Base-by-base conservation (phyloP, 2,113 vertebrate genomes). In the Psophia crepitans region DNA sequence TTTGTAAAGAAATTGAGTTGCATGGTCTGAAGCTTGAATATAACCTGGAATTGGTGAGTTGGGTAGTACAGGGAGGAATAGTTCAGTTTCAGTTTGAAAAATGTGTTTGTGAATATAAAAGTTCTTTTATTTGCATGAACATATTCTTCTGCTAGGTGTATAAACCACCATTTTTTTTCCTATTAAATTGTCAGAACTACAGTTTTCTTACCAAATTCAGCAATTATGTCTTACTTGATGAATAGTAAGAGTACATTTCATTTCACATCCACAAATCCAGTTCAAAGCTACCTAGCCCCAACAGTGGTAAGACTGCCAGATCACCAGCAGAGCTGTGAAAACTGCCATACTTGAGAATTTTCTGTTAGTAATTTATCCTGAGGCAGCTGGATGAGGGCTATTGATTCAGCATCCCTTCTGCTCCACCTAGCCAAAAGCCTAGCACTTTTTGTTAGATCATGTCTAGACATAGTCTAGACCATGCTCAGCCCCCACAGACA, bases 401-500 rank as follows among this genome's bases (percentile, higher is more conserved):
- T 21, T 89, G 64, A 91, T 66, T 91, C 87, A 82, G 64, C 35
- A 84, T 78, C 84, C 21, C 32, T 92, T n/a, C 64, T 87, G 24
- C 22, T 87, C 77, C 91, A 93, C 81, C 79, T 65, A 70, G 91
- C 84, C 87, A 93, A 91, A 95, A 78, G 30, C n/a, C 33, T 70
- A 78, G 87, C 41, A 70, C 28, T 89, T 77, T 69, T 84, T 74
- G 56, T 96, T 95, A 96, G 77, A 87, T 95, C 87, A 89, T 84
- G 90, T 95, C 96, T 95, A 96, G 95, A 92, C 91, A 74, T 9
- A 77, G 86, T 77, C 70, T 77, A 95, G 92, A 87, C 84, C 84
- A 63, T n/a, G n/a, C 32, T 60, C 60, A 93, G 28, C 78, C 56
- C 41, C 76, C 51, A 41, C 26, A 43, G 84, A 23, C 49, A 93